Percentiles rank a stretch among this genome's conserved stretches.
These are phyloP conservation scores for Crepidodera aurea DNA, from an alignment of 2,888 invertebrate genomes.

Conservation along the genomic window DNA sequence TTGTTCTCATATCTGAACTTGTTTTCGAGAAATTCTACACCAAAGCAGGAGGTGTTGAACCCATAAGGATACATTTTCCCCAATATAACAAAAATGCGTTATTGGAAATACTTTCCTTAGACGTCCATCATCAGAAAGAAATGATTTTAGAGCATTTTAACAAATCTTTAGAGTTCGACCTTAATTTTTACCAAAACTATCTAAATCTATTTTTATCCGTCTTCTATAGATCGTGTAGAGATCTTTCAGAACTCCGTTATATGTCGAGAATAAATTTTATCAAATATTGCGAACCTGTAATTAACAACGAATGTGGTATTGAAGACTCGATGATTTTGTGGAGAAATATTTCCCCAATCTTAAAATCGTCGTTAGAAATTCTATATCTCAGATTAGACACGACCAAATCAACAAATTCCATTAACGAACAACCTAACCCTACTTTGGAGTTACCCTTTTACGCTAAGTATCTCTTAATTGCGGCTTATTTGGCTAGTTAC, in stretches of 20 bases:
- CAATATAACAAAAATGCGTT: constrained; percentile 82
- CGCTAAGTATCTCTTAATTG: constrained; percentile 88
- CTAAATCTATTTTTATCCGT: constrained; percentile 83
- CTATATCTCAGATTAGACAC: constrained; percentile 74
- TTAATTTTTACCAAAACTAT: constrained; percentile 78
- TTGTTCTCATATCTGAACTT: constrained; percentile 79
- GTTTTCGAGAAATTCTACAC: constrained; percentile 81
- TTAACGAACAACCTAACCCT: constrained; percentile 64
- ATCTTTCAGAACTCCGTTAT: constrained; percentile 82
- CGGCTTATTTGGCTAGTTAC: constrained; percentile 91
- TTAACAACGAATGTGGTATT: constrained; percentile 69
- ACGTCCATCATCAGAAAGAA: constrained; percentile 55
- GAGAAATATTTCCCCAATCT: constrained; percentile 79
- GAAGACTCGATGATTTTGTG: constrained; percentile 77
- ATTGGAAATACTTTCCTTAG: constrained; percentile 61
- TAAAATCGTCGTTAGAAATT: constrained; percentile 77
- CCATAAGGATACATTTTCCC: constrained; percentile 77
- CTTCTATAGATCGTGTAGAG: constrained; percentile 84
- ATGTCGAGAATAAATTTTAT: constrained; percentile 80
- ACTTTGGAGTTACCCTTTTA: constrained; percentile 86
- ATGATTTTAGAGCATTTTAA: constrained; percentile 46
- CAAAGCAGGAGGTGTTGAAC: constrained; percentile 74
- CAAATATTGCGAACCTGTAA: constrained; percentile 82
- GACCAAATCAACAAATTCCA: constrained; percentile 36
- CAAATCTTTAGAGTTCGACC: constrained; percentile 47